Percentiles rank a stretch among this genome's conserved stretches.
These are phyloP conservation scores for Phaedon cochleariae DNA, from an alignment of 2,888 invertebrate species.

Conservation along the genomic window DNA sequence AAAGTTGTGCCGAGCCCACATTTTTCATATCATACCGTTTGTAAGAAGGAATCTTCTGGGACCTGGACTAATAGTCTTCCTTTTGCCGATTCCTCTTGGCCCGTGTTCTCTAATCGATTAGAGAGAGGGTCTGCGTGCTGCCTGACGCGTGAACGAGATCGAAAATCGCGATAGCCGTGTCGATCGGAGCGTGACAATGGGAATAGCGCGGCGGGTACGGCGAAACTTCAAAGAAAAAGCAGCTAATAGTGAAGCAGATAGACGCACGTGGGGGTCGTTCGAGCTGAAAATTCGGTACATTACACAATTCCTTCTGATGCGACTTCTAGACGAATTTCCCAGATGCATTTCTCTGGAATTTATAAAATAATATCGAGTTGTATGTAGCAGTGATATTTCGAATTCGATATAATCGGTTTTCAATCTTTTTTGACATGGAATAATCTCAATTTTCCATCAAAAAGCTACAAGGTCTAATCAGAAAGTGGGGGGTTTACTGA, in stretches of 20 bases:
- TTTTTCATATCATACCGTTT: too few relatives aligned
- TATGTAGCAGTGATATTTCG: too few relatives aligned
- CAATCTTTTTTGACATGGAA: too few relatives aligned
- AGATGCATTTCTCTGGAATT: too few relatives aligned
- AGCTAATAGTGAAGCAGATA: neutral
- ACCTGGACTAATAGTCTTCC: conserved; percentile 54
- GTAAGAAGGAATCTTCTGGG: too few relatives aligned
- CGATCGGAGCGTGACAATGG: neutral
- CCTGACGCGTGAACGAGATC: conserved; percentile 50
- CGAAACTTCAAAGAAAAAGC: neutral
- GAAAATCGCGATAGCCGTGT: conserved; percentile 31
- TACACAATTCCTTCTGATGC: neutral
- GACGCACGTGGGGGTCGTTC: neutral
- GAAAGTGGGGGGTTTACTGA: too few relatives aligned
- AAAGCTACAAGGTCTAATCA: too few relatives aligned
- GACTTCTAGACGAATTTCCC: neutral
- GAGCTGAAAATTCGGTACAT: too few relatives aligned
- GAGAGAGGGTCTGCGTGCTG: conserved; percentile 47
- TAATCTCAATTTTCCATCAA: too few relatives aligned
- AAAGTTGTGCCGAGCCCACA: too few relatives aligned
- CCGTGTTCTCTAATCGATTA: conserved; percentile 44
- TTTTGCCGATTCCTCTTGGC: conserved; percentile 28
- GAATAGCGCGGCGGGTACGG: neutral
- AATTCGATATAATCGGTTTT: too few relatives aligned
- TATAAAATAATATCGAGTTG: too few relatives aligned